Conservation (phyloP, 1,140 invertebrate species). For the Drosophila tani region DNA sequence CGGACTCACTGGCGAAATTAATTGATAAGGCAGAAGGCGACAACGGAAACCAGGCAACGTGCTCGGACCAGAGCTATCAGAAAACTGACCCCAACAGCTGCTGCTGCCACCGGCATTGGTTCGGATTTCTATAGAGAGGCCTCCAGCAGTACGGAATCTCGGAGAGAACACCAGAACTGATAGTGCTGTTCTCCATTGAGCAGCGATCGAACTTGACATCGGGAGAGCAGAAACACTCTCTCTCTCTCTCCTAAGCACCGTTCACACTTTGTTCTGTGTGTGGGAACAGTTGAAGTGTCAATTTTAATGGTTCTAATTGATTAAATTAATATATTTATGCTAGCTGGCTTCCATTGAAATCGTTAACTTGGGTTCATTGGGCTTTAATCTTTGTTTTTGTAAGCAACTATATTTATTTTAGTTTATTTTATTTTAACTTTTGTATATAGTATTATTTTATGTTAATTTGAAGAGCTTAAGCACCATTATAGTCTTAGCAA, state of each 20-base stretch:
- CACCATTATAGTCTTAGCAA: too few species aligned
- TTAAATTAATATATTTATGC: too few species aligned
- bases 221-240: not conserved
- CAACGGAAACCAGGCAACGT: slow-evolving; percentile 16
- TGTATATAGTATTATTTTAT: too few species aligned
- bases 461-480: too few species aligned
- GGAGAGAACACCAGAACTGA: slow-evolving; percentile 1
- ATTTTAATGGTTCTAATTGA: too few species aligned
- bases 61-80: slow-evolving; percentile 16
- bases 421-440: too few species aligned
- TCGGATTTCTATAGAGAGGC: not conserved
- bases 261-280: not conserved
- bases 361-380: too few species aligned
- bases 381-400: too few species aligned
- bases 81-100: slow-evolving; percentile 27
- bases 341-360: too few species aligned
- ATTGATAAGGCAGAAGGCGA: slow-evolving; percentile 23
- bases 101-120: not conserved
- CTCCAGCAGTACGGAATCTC: slow-evolving; percentile 29
- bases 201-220: slow-evolving; percentile 6
- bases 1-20: slow-evolving; percentile 29
- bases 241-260: slow-evolving; percentile 7
- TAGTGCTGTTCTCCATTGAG: slow-evolving; percentile 28
- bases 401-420: too few species aligned
- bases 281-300: not conserved